phyloP scores from a whole-genome alignment of 2,113 vertebrate genomes.

The Astatoreochromis straeleni region DNA sequence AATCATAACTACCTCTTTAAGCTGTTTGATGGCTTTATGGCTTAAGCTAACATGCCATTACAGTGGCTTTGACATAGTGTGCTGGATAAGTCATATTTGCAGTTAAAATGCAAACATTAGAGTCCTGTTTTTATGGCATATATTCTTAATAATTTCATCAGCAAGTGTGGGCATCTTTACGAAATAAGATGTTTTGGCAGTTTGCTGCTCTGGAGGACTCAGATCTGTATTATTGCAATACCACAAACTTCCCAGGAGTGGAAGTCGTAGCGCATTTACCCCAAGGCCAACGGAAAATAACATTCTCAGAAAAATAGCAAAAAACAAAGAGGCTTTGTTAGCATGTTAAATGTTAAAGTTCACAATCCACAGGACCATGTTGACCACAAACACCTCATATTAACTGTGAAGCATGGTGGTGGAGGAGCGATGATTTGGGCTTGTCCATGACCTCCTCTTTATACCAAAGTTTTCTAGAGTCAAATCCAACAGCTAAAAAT shows the following conservation, averaged over 20 bases:
- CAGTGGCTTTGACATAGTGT: background rate
- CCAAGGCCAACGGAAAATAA: background rate
- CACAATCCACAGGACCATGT: background rate
- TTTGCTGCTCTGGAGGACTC: background rate
- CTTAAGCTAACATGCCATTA: background rate
- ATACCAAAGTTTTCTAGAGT: background rate
- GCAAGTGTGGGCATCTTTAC: background rate
- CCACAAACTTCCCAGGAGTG: background rate
- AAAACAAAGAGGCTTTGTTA: background rate
- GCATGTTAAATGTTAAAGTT: background rate
- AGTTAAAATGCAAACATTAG: background rate
- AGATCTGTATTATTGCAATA: background rate
- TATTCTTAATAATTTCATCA: background rate
- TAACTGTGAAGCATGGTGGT: background rate
- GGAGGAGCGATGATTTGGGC: background rate
- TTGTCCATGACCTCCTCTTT: background rate
- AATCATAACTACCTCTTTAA: background rate
- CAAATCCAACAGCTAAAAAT: background rate
- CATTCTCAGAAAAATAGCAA: background rate
- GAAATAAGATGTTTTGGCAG: background rate
- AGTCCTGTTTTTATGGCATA: background rate
- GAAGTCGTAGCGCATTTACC: background rate
- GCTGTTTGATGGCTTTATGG: background rate
- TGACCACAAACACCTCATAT: background rate
- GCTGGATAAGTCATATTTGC: background rate